Evolutionary conservation across 2,113 vertebrate genomes (phyloP).

Genomic region (Sphaerodactylus townsendi): DNA sequence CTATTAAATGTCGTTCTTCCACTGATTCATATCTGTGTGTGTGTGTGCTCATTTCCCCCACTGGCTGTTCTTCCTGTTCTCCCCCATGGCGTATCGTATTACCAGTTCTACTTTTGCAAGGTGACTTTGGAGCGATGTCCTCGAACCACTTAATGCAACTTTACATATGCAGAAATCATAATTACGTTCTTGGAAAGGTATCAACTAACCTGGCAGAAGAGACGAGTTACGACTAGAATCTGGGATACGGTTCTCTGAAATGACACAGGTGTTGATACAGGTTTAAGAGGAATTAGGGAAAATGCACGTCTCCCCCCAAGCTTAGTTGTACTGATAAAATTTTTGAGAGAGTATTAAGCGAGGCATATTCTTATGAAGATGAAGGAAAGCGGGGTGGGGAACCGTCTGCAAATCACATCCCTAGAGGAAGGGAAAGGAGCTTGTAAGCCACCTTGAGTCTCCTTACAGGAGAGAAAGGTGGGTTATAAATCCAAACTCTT

Average conservation of each 20-base stretch:
- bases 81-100: neutral
- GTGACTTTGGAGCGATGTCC: neutral
- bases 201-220: neutral
- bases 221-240: neutral
- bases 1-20: neutral
- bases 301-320: neutral
- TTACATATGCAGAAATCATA: neutral
- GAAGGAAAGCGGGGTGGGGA: too few species aligned
- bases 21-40: neutral
- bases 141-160: neutral
- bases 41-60: neutral
- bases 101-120: neutral
- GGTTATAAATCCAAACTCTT: too few species aligned
- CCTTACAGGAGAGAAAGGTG: too few species aligned
- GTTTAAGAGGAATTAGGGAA: conserved; percentile 6
- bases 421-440: too few species aligned
- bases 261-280: neutral
- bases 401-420: too few species aligned
- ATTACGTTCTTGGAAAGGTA: neutral
- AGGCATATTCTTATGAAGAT: too few species aligned
- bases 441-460: too few species aligned
- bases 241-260: neutral
- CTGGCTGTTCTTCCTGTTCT: too few species aligned
- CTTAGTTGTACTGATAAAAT: neutral
- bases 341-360: neutral